Evolutionary conservation across 2,888 invertebrate genomes (phyloP), one percentile per base, ranked within the genome.

Genomic region (Epirrhoe alternata): DNA sequence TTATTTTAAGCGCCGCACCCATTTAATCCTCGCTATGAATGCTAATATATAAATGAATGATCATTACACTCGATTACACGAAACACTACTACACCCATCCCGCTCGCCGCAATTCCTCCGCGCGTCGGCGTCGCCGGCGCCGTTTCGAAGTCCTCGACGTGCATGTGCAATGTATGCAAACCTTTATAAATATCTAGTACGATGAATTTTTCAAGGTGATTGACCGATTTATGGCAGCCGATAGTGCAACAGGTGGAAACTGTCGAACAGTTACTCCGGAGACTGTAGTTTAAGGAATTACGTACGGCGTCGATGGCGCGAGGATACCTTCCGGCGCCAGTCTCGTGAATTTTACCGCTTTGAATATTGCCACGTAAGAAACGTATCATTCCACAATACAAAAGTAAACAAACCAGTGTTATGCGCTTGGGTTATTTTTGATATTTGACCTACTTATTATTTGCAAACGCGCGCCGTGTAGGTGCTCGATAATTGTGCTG

Each of bases 181-280:
- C 31, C n/a, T 57, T 69, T 65, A 62, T 70, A 61, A 75, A 69
- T 57, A 74, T 61, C 53, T 51, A 56, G 65, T 57, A 56, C 54
- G 45, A 57, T 68, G 51, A 38, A 58, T 68, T 70, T 71, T 71
- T 72, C 64, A 61, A 75, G 73, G 73, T 71, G 59, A 72, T 74
- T 74, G 72, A 75, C 73, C 74, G 72, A 64, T 69, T 73, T 65
- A 59, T 64, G 67, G 73, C 64, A 74, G 66, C 47, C 73, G 53
- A 69, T 76, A 58, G 53, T 57, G 74, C 78, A 79, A 79, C 78
- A 77, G 75, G 79, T 61, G 56, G 62, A 62, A 70, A 72, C 67
- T 72, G 66, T 59, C 64, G 45, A 71, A 68, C 64, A 63, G 24
- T 60, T 45, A 55, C 49, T 53, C 65, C 59, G 68, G 58, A 59